Conservation (phyloP, 2,797 vertebrate genomes). For the Lutra lutra region DNA sequence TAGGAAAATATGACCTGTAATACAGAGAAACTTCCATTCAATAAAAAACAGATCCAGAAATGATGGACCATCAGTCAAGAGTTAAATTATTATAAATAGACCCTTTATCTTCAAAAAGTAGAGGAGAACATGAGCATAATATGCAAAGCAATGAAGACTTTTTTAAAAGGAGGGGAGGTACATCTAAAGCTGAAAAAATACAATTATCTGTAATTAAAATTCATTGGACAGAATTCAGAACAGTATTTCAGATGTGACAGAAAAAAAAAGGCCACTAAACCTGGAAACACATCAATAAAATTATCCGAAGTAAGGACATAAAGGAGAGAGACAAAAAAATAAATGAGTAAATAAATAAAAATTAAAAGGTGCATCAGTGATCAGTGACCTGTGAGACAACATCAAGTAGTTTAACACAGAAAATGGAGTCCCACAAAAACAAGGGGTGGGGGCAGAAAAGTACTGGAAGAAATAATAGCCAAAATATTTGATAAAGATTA, state of each 20-base stretch:
- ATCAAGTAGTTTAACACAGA: neutral
- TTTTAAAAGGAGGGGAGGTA: neutral
- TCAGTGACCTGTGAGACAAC: neutral
- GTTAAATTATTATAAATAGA: conserved; percentile 23
- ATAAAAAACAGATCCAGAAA: conserved; percentile 39
- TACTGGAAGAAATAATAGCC: neutral
- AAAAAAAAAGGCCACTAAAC: neutral
- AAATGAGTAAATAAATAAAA: neutral
- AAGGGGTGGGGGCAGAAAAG: neutral
- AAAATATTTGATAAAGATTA: conserved; percentile 15
- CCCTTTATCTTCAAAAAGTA: neutral
- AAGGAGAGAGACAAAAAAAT: neutral
- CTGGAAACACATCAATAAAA: neutral
- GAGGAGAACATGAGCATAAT: neutral
- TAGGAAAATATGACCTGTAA: neutral
- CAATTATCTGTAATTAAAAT: neutral
- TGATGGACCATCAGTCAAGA: neutral
- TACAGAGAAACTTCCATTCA: neutral
- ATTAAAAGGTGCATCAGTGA: neutral
- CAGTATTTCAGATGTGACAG: neutral
- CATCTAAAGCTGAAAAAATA: neutral
- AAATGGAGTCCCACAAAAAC: neutral
- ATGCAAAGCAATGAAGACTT: neutral
- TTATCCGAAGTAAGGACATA: neutral
- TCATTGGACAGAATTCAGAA: neutral